phyloP scores from a whole-genome alignment of 1,140 invertebrate species.

The Lepidurus packardi region DNA sequence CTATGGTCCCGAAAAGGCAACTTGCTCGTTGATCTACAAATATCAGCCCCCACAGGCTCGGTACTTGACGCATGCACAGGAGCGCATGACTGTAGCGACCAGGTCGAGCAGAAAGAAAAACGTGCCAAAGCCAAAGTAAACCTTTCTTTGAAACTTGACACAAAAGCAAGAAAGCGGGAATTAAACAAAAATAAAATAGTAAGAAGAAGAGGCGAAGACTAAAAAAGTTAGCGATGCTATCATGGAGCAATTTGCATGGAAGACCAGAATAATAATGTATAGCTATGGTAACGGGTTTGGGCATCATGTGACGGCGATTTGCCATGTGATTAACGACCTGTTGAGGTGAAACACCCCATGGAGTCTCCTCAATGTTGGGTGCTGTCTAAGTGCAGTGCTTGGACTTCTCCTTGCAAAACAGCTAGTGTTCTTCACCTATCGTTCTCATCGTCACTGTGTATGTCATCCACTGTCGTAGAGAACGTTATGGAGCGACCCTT shows the following conservation, averaged over 20 bases:
- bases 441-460: not conserved
- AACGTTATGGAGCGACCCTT: not conserved
- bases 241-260: conserved; percentile 5
- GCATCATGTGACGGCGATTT: conserved; percentile 17
- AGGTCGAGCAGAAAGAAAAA: not conserved
- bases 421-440: not conserved
- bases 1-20: not conserved
- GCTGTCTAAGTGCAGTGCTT: not conserved
- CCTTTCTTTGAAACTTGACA: not conserved
- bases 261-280: conserved; percentile 3
- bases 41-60: not conserved
- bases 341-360: conserved; percentile 21
- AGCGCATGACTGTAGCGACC: not conserved
- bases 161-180: not conserved
- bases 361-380: not conserved
- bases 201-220: not conserved
- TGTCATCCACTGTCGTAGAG: not conserved
- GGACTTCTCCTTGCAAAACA: not conserved
- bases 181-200: not conserved
- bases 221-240: not conserved
- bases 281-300: conserved; percentile 3
- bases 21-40: not conserved
- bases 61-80: not conserved
- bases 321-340: conserved; percentile 5
- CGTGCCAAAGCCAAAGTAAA: not conserved